Evolutionary conservation across 1,140 invertebrate species (phyloP).

Genomic region (Mercenaria mercenaria): DNA sequence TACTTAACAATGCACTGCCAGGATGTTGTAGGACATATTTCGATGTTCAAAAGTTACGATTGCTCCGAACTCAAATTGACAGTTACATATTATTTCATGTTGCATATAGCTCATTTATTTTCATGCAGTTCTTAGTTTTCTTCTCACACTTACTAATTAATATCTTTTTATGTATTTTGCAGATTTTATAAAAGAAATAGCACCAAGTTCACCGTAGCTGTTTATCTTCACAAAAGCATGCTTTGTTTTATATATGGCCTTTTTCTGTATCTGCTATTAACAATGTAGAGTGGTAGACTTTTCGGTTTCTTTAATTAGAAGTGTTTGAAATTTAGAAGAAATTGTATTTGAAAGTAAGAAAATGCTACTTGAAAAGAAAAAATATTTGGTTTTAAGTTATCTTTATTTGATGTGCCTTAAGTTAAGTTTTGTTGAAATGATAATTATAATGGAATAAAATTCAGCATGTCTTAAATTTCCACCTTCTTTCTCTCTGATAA

Average conservation of each 20-base stretch:
- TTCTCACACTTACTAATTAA: not conserved
- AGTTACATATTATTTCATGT: no score
- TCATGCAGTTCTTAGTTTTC: no score
- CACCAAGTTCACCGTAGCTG: not conserved
- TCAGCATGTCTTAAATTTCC: no score
- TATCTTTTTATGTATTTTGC: constrained; percentile 35
- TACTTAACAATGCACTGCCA: no score
- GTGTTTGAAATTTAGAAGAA: not conserved
- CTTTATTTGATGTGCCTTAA: no score
- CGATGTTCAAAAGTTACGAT: no score
- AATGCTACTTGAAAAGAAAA: not conserved
- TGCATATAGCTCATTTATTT: no score
- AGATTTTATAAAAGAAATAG: constrained; percentile 18
- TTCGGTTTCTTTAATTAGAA: not conserved
- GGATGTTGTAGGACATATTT: no score
- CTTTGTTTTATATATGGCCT: constrained; percentile 54
- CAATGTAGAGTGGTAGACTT: not conserved
- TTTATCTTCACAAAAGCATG: constrained; percentile 13
- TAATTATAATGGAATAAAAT: no score
- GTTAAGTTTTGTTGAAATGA: no score
- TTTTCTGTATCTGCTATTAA: constrained; percentile 52
- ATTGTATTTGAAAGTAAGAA: not conserved
- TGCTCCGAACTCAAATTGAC: no score
- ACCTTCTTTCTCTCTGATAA: no score
- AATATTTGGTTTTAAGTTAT: not conserved